Conservation (phyloP, 2,113 vertebrate genomes). For the Propithecus coquereli region DNA sequence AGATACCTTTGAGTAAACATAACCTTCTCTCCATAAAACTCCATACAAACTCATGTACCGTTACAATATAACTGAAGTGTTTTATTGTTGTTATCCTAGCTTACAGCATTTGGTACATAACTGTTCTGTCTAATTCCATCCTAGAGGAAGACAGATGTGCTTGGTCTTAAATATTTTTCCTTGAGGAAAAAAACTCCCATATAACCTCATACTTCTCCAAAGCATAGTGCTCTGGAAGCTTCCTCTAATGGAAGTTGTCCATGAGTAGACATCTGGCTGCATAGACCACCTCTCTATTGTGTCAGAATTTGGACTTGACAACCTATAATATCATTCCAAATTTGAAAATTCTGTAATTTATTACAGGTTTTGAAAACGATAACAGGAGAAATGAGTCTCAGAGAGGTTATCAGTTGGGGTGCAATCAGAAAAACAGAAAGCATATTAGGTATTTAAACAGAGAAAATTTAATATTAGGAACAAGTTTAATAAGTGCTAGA, state of each 20-base stretch:
- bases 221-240: neutral
- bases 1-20: neutral
- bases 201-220: neutral
- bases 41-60: neutral
- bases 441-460: neutral
- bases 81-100: constrained; percentile 60
- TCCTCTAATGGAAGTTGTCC: neutral
- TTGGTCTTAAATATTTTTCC: constrained; percentile 55
- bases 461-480: neutral
- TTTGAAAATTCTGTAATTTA: neutral
- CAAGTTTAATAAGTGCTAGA: neutral
- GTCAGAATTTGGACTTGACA: neutral
- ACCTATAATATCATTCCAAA: neutral
- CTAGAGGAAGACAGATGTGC: constrained; percentile 38
- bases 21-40: neutral
- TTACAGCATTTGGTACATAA: neutral
- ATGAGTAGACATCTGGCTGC: neutral
- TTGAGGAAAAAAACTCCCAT: neutral
- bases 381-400: neutral
- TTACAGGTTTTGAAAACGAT: neutral
- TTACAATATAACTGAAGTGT: constrained; percentile 39
- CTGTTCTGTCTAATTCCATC: constrained; percentile 48
- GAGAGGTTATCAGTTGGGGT: neutral
- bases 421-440: neutral
- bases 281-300: neutral